Base-by-base conservation (phyloP, 2,888 invertebrate species). In the Acanthacorydalis orientalis region DNA sequence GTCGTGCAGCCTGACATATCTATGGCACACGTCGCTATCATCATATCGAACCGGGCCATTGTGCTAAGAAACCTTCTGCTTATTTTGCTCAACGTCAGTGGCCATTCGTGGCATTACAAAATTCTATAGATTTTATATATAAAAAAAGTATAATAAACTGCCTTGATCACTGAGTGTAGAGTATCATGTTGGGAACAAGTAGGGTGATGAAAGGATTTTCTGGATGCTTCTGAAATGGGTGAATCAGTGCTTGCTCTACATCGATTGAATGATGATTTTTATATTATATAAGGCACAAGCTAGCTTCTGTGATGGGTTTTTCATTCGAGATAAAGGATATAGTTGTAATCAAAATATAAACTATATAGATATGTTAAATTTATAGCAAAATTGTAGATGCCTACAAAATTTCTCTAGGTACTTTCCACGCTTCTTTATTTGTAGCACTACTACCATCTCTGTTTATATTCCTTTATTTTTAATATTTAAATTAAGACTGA, bases 281-380 rank as follows among this genome's bases (percentile, higher is more conserved):
- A 12, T n/a, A 37, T 12, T 37, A 37, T 37, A 23, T 16, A 23
- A 38, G 39, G 39, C 46, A 46, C 46, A 46, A 46, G 46, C 60
- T 60, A 57, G 65, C 65, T 65, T 65, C 64, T 65, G 64, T 65
- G 64, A 65, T 64, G 62, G 59, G 59, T 64, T 63, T 55, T 57
- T 60, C 14, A 32, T 32, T 33, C 23, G 31, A 35, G 12, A 23
- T 23, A 23, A 23, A 23, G 12, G 14, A n/a, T 39, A 46, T 23
- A 46, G 31, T 39, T n/a, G 31, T 31, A 39, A 39, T 46, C 34
- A 46, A 39, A 38, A 46, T 11, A 39, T 23, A 32, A 38, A 38
- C 16, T 23, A 31, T 33, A 11, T 11, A 46, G 37, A 37, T 37
- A 37, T 37, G 37, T 37, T 37, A 37, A 37, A 37, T 14, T 37